These are phyloP conservation scores for Botia almorhae DNA, from an alignment of 2,797 vertebrate genomes.

Conservation along the genomic window DNA sequence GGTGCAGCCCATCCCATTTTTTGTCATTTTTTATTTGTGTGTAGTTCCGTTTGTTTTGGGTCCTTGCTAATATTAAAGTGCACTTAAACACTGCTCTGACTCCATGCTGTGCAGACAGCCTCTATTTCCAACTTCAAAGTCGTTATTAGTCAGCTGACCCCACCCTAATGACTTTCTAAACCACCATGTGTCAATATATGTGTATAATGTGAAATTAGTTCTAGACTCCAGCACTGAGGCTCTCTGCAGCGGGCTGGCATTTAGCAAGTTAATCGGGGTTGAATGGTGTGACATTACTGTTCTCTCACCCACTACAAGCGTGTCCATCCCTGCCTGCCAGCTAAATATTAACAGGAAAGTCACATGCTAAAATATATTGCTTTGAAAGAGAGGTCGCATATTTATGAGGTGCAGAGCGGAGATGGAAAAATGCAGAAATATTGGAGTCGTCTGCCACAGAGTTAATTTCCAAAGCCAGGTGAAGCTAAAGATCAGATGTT, in stretches of 20 bases:
- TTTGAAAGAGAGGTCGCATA: conserved; percentile 83
- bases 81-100: conserved; percentile 51
- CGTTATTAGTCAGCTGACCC: conserved; percentile 63
- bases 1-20: conserved; percentile 2
- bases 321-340: conserved; percentile 79
- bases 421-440: conserved; percentile 65
- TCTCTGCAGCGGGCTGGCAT: conserved; percentile 79
- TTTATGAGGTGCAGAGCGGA: conserved; percentile 73
- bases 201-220: conserved; percentile 87
- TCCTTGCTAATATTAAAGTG: conserved; percentile 50
- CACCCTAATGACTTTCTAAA: conserved; percentile 82
- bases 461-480: conserved; percentile 59
- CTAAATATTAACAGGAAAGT: conserved; percentile 78
- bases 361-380: conserved; percentile 81
- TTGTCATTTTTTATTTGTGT: not conserved
- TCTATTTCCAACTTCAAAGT: conserved; percentile 61
- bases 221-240: conserved; percentile 78
- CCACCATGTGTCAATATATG: conserved; percentile 83
- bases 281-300: conserved; percentile 85
- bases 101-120: conserved; percentile 54
- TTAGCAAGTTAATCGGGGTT: conserved; percentile 80
- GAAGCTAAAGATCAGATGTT: conserved; percentile 69
- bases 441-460: conserved; percentile 66
- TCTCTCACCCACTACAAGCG: conserved; percentile 79
- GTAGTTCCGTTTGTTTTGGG: conserved; percentile 1